A percentile compares a stretch with the other conserved stretches of the same genome.
These are phyloP conservation scores for Oryzias dopingdopingensis DNA, from an alignment of 2,797 vertebrate species.

Conservation along the genomic window DNA sequence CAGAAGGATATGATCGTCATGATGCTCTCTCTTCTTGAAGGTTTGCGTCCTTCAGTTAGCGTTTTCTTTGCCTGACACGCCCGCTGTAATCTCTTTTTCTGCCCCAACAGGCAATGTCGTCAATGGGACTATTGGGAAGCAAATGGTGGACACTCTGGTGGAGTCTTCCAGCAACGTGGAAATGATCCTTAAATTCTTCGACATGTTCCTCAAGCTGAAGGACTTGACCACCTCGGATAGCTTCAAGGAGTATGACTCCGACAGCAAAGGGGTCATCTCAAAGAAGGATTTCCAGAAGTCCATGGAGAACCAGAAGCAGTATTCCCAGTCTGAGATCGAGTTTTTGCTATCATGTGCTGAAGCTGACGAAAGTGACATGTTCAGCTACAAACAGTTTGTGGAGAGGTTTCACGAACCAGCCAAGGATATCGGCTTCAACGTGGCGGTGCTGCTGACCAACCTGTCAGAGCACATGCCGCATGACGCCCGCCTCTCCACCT, in stretches of 20 bases:
- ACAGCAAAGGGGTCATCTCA: constrained; percentile 94
- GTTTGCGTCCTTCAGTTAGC: constrained; percentile 63
- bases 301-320: constrained; percentile 99
- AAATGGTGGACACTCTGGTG: constrained; percentile 98
- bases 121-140: constrained; percentile 98
- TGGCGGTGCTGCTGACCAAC: constrained; percentile 93
- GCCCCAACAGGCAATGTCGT: constrained; percentile 90
- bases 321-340: constrained; percentile 94
- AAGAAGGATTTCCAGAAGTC: constrained; percentile 99
- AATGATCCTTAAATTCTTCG: constrained; percentile 99
- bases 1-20: constrained; percentile 99
- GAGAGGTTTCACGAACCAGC: constrained; percentile 96
- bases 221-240: constrained; percentile 94
- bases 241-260: constrained; percentile 93
- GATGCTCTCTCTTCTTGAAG: constrained; percentile 98
- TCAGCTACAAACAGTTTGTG: constrained; percentile 95
- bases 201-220: constrained; percentile 99
- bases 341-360: constrained; percentile 95
- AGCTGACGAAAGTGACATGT: constrained; percentile 97
- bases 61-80: constrained; percentile 11
- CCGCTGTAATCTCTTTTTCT: constrained; percentile 1
- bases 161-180: constrained; percentile 98
- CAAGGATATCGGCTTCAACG: constrained; percentile 98
- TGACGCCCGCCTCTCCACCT: constrained; percentile 87
- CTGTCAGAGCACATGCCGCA: constrained; percentile 98